Evolutionary conservation across 2,888 invertebrate species (phyloP), one percentile per base, ranked within the genome.

Genomic region (Hartigia nigra): DNA sequence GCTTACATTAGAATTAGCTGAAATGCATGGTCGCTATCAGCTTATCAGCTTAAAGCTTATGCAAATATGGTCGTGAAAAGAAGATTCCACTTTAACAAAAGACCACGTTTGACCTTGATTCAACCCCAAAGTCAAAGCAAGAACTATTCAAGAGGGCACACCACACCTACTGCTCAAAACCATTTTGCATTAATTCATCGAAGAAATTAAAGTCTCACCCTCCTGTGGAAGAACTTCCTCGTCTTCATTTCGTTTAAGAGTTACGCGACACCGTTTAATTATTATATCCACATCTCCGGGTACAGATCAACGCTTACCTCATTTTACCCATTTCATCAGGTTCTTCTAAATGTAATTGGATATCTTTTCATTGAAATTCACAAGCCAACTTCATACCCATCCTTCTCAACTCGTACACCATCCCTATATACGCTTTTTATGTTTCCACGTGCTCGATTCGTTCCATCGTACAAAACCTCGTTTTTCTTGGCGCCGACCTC

Each of bases 11-110:
- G 72, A 76, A 75, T 76, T 72, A 79, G 77, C 55, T 76, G 78
- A 80, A 80, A 77, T 79, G 77, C 78, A 74, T 77, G 76, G 79
- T 74, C 76, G 77, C 82, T 84, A 84, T 83, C 82, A 84, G 84
- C 86, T 85, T 83, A 85, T 81, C 83, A 80, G 84, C 84, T 83
- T 78, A 82, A 79, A 80, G 83, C 81, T 84, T 84, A 84, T 84
- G 84, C 84, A 84, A 85, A 85, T 86, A 78, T 79, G 79, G 79
- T 74, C 74, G 79, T 75, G 55, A 77, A 78, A 84, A 81, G 79
- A 82, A 82, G 74, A 70, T 72, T 80, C 23, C 55, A 23, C 55
- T 55, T 23, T 55, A 9, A 34, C 75, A 70, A 55, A 55, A 55
- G 55, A 23, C 23, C 55, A 23, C 55, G 55, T 23, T 9, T 23